Evolutionary conservation across 2,113 vertebrate species (phyloP).

Genomic region (Datnioides undecimradiatus): DNA sequence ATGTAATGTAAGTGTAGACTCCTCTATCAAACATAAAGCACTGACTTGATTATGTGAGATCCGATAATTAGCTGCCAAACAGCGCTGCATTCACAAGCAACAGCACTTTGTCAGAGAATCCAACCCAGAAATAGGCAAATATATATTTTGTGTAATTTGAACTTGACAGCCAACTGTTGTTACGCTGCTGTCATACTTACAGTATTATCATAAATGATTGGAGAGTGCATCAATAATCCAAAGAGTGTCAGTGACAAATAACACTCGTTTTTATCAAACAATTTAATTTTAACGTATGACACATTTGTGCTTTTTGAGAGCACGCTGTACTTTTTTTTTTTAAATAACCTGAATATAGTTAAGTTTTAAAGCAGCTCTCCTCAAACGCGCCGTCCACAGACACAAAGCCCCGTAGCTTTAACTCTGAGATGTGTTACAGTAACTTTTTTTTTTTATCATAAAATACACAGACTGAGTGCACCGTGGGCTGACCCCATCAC

Average conservation of each 20-base stretch:
- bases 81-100: background rate
- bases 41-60: background rate
- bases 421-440: background rate
- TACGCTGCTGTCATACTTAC: background rate
- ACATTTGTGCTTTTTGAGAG: too few relatives aligned
- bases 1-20: background rate
- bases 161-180: conserved; percentile 17
- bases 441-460: background rate
- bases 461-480: background rate
- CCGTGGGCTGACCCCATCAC: conserved; percentile 25
- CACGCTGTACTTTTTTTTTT: too few relatives aligned
- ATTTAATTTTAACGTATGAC: too few relatives aligned
- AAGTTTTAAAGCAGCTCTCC: background rate
- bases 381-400: background rate
- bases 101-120: background rate
- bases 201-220: conserved; percentile 20
- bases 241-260: conserved; percentile 19
- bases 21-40: background rate
- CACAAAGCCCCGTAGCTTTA: background rate
- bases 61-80: background rate
- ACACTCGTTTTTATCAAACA: too few relatives aligned
- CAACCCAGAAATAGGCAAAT: background rate
- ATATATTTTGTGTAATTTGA: background rate
- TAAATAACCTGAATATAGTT: background rate
- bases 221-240: conserved; percentile 31